Base-by-base conservation (phyloP, 2,888 invertebrate species). In the Dascillus cervinus region DNA sequence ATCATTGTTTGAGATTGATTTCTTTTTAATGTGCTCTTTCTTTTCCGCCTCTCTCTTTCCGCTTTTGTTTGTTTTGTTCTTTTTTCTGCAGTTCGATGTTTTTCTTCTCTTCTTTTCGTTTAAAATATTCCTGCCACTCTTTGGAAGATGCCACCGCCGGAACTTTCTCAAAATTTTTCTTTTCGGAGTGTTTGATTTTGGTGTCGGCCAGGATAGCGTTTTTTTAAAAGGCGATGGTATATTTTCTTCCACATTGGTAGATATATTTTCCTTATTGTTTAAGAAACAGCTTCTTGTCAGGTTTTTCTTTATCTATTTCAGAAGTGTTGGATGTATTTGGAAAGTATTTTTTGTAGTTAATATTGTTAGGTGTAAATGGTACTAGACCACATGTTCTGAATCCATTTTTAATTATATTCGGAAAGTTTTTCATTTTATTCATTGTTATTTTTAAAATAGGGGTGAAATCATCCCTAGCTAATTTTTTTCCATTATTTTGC, bases 391-490 rank as follows among this genome's bases (percentile, higher is more conserved):
- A 50, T 34, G 37, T 44, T 38, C 38, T 35, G 31, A 47, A 58
- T 15, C 43, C 53, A 41, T 49, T 50, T 27, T 31, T 31, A 2
- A 34, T 37, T 34, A 30, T 40, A 11, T 32, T 14, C 25, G 27
- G 22, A 3, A 26, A 19, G 12, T 29, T 26, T 10, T 14, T 17
- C 11, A 34, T 19, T 22, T 31, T 28, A 22, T 11, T 23, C 23
- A 60, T 29, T 26, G 44, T 45, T 22, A 34, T 37, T 22, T 49
- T 28, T 11, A 56, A 37, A 19, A 55, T 13, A 12, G 41, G 41
- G 17, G 52, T 42, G 41, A 58, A 53, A 37, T 47, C 28, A 34
- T 42, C 41, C 39, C 44, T 48, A 24, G 39, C 50, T n/a, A 55
- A 29, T 32, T 40, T 36, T 32, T 37, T 4, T 8, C 44, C 44